Base-by-base conservation (phyloP, 2,888 invertebrate species). In the Cordilura impudica region DNA sequence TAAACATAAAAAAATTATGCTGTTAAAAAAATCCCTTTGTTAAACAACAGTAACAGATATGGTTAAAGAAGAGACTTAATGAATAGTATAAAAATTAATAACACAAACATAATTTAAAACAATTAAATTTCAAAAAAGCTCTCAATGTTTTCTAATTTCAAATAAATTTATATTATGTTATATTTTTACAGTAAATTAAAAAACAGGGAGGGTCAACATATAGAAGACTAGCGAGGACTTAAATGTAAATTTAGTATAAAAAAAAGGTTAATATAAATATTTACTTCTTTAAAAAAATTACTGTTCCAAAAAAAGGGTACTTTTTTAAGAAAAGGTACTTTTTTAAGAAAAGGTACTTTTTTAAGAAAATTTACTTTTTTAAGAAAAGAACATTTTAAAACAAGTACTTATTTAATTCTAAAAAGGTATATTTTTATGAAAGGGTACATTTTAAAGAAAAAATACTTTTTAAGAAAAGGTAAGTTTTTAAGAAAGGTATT, bases 11-110 rank as follows among this genome's bases (percentile, higher is more conserved):
- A 16, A 18, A 58, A 58, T 7, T 51, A 47, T 35, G n/a, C 67
- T 78, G 72, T 78, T 78, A 60, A 29, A 49, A 49, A 56, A 47
- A 56, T 51, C 51, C 49, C 65, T 78, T 67, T 77, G 71, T 78
- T 72, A 66, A 53, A 47, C 10, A 67, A 23, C 29, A 69, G 51
- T 53, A n/a, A 21, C 8, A 49, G 5, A 49, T 49, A 45, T 19
- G 6, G 26, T 39, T n/a, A 39, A 35, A n/a, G 14, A 63, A 21
- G 8, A 72, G 56, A 69, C 60, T 60, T 53, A 70, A 51, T 21
- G 14, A 54, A 65, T 26, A 54, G 39, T 60, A 60, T 14, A 65
- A 23, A 31, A 47, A 16, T 1, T 5, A 49, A 7, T n/a, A 19
- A 18, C 31, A 10, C 31, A 51, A 66, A 63, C 29, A 60, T 19